These are phyloP conservation scores for Eilema depressum DNA, from an alignment of 2,888 invertebrate species.

Conservation along the genomic window DNA sequence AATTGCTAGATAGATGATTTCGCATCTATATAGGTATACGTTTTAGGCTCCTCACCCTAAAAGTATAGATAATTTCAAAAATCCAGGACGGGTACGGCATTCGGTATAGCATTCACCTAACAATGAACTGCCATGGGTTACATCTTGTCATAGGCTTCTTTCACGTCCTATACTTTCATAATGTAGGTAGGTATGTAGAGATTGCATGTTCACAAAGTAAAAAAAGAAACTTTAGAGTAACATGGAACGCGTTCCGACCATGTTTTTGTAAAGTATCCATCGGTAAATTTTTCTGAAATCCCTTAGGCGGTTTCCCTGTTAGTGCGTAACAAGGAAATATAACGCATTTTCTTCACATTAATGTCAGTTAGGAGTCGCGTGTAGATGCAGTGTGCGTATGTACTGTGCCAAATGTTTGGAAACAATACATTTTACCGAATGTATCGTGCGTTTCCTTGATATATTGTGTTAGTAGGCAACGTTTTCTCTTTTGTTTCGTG, in stretches of 20 bases:
- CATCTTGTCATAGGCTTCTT: background rate
- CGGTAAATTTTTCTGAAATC: background rate
- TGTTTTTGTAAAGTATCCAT: background rate
- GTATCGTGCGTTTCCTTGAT: slow-evolving; percentile 42
- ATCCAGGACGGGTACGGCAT: background rate
- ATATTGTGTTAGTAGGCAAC: slow-evolving; percentile 41
- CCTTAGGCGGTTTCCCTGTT: background rate
- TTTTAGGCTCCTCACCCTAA: too few species aligned
- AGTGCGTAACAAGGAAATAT: background rate
- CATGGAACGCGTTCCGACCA: background rate
- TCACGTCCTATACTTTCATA: background rate
- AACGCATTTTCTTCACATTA: slow-evolving; percentile 7
- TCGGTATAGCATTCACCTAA: background rate
- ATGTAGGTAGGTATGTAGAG: background rate
- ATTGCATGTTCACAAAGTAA: background rate
- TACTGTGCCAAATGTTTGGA: slow-evolving; percentile 33
- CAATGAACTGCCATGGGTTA: background rate
- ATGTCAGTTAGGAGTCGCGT: slow-evolving; percentile 23
- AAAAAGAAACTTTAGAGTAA: background rate
- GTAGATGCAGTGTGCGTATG: slow-evolving; percentile 32
- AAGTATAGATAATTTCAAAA: background rate
- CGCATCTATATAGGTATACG: too few species aligned
- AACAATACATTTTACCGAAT: slow-evolving; percentile 41
- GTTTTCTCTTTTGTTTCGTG: slow-evolving; percentile 40
- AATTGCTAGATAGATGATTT: too few species aligned